A percentile compares a stretch with the other conserved stretches of the same genome.
phyloP scores from a whole-genome alignment of 2,113 vertebrate species.

The Stegostoma tigrinum region DNA sequence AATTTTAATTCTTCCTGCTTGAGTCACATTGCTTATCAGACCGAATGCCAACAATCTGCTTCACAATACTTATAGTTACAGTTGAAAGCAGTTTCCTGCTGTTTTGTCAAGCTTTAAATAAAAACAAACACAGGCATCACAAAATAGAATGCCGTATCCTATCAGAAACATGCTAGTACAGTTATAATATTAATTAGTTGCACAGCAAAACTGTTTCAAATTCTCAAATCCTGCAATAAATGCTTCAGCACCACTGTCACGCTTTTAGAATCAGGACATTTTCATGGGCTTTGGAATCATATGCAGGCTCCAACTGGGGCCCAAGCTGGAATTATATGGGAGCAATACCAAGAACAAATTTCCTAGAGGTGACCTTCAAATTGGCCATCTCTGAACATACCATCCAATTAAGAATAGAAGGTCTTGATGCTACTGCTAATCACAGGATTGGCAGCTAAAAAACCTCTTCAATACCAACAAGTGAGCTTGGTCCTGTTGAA shows the following conservation, averaged over 20 bases:
- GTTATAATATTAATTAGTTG: not conserved
- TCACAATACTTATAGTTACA: not conserved
- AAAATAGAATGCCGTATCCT: not conserved
- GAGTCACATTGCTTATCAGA: constrained; percentile 1
- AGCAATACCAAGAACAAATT: too few relatives aligned
- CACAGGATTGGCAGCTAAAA: too few relatives aligned
- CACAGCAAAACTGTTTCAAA: not conserved
- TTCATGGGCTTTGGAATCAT: not conserved
- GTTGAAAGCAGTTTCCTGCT: not conserved
- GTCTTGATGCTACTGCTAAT: too few relatives aligned
- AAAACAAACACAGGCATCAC: not conserved
- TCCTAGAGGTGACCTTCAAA: too few relatives aligned
- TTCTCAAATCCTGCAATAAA: not conserved
- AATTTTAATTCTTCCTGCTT: not conserved
- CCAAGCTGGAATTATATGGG: too few relatives aligned
- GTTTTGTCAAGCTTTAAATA: not conserved
- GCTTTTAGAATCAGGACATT: not conserved
- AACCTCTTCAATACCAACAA: too few relatives aligned
- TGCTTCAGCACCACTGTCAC: not conserved
- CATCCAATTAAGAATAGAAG: too few relatives aligned
- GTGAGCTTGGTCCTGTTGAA: too few relatives aligned
- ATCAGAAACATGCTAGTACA: not conserved
- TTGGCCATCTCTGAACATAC: too few relatives aligned
- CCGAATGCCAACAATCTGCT: not conserved
- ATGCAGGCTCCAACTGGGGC: too few relatives aligned